These are phyloP conservation scores for Proales similis DNA, from an alignment of 1,140 invertebrate species.

Conservation along the genomic window DNA sequence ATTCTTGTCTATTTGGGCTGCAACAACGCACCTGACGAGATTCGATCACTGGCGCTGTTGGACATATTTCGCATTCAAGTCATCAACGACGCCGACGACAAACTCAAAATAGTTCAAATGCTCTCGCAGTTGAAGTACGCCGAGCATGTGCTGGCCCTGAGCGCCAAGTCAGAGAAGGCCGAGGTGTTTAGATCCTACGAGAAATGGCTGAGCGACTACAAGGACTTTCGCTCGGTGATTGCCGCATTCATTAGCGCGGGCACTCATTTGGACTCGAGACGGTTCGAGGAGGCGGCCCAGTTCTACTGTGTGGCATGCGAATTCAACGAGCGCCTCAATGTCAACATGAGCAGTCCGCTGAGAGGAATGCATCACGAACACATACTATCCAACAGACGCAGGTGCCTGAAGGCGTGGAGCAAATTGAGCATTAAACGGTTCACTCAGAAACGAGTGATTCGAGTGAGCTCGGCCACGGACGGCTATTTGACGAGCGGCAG, in stretches of 20 bases:
- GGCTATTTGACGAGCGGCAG: too few relatives aligned
- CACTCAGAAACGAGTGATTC: background rate
- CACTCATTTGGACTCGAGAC: conserved; percentile 16
- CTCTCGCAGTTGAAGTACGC: conserved; percentile 26
- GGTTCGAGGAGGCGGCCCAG: conserved; percentile 25
- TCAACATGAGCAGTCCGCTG: background rate
- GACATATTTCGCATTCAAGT: conserved; percentile 33
- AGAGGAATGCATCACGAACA: conserved; percentile 26
- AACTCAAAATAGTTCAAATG: conserved; percentile 24
- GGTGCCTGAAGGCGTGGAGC: conserved; percentile 28
- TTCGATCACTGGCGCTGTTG: conserved; percentile 7
- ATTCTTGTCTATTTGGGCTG: conserved; percentile 19
- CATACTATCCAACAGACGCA: conserved; percentile 30
- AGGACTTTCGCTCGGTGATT: conserved; percentile 32
- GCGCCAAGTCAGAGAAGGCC: background rate
- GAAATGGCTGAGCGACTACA: conserved; percentile 23
- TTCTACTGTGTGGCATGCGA: conserved; percentile 37
- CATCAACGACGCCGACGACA: conserved; percentile 2
- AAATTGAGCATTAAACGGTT: conserved; percentile 15
- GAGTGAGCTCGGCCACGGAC: background rate
- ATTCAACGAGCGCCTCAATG: conserved; percentile 25
- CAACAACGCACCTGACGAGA: conserved; percentile 1
- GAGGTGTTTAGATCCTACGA: conserved; percentile 9
- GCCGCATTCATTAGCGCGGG: conserved; percentile 35
- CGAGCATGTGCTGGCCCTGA: conserved; percentile 9